Base-by-base conservation (phyloP, 2,113 vertebrate species). In the Podilymbus podiceps region DNA sequence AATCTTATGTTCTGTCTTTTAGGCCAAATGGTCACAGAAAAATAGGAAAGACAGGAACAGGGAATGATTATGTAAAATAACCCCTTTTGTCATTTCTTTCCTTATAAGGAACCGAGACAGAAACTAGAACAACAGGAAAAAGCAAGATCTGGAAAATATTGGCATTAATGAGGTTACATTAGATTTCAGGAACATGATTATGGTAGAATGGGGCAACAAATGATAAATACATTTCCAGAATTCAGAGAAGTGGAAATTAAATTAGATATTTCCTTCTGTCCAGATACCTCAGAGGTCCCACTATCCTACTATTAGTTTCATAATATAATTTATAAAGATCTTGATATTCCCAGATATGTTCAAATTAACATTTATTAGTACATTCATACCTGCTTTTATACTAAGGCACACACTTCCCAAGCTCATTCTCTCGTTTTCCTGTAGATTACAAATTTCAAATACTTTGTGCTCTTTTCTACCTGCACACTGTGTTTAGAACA, bases 31-130 rank as follows among this genome's bases (percentile, higher is more conserved):
- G 72, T 53, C 2, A 0, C 24, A 50, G 92, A 88, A 90, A 83
- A 94, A 74, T 42, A 93, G 27, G 55, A 83, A 20, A 91, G 44
- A 67, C 9, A 14, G 59, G 47, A 93, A 27, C 19, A 85, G 25
- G 31, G 56, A 14, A 23, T 90, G 68, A 64, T 92, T 93, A 90
- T 92, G 64, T 95, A 89, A 93, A 97, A 60, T 63, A 92, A 84
- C 15, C 15, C 5, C 5, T 55, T 84, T 91, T 74, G 2, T 7
- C 69, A 83, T 62, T 91, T 86, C 20, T 78, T 89, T 77, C 59
- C 46, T 42, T 80, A 35, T n/a, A 35, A 1, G 2, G 52, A 86
- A 66, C 18, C 2, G 35, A 88, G 31, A 75, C 17, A 96, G 94
- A 85, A 82, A 33, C 21, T n/a, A 35, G 22, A 89, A 33, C 23